Evolutionary conservation across 92 coral and sea anemone genomes (phyloP), one percentile per base, ranked within the genome.

Genomic region (Palythoa heliodiscus): DNA sequence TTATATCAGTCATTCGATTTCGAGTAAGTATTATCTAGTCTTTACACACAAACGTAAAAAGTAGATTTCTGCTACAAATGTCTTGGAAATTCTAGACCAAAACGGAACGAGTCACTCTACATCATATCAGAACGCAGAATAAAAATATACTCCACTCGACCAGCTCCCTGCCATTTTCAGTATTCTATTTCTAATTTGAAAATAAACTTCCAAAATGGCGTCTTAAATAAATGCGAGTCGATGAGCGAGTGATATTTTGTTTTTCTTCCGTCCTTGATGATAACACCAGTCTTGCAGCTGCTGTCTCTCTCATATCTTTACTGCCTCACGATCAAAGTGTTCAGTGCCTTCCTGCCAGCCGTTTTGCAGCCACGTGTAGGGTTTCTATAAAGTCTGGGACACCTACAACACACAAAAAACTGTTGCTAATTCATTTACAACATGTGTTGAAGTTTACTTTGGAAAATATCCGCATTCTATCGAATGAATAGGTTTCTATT

Each of bases 321-420:
- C 29, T 7, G 14, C 19, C 73, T 8, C 22, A 3, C 35, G 77
- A 37, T 57, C 35, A 39, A 7, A 43, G 70, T 61, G 55, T 58
- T 12, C 17, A 37, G 23, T 37, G 71, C 2, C 24, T 29, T 7
- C 13, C 23, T 4, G 84, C 52, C n/a, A 43, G 84, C 43, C 60
- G 73, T 64, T 20, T 90, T 29, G 98, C 98, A 37, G 98, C 98
- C 67, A 63, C 85, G 75, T 95, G 98, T 37, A 95, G 85, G 4
- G 93, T 95, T 60, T 88, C 91, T 72, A 95, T 92, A 70, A 93
- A 95, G 38, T 89, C 79, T 47, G 98, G 98, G 82, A 95, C 87
- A 89, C 93, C 98, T 95, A 75, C 10, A 61, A 81, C 48, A 75
- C 12, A 22, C 84, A n/a, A 57, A 72, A 71, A 61, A 24, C 19